Percentiles rank a stretch among this genome's conserved stretches.
Evolutionary conservation across 2,888 invertebrate genomes (phyloP).

Genomic region (Byasa hedistus): DNA sequence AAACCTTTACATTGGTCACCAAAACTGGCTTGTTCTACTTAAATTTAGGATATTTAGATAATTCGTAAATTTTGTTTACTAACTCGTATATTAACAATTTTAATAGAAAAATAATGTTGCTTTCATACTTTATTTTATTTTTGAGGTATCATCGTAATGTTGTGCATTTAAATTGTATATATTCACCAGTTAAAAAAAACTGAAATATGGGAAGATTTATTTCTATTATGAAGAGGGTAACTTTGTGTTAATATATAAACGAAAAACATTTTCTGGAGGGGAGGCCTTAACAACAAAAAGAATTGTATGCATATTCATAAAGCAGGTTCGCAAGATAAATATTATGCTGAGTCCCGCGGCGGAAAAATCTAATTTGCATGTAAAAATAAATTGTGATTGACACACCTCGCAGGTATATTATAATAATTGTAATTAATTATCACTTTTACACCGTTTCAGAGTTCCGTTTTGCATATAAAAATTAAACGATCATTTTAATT

Average conservation of each 20-base stretch:
- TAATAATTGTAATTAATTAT: constrained; percentile 2
- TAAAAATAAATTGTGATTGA: constrained; percentile 17
- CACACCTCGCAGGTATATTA: constrained; percentile 5
- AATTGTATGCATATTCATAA: constrained; percentile 17
- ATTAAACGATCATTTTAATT: not conserved
- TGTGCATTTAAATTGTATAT: too few species aligned
- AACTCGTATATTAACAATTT: too few species aligned
- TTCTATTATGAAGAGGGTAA: too few species aligned
- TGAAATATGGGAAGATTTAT: too few species aligned
- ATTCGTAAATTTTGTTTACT: too few species aligned
- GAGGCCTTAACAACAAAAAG: constrained; percentile 6
- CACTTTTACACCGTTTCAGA: not conserved
- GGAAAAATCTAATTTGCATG: constrained; percentile 12
- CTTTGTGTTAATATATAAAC: not conserved
- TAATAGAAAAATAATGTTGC: too few species aligned
- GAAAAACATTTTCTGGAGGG: not conserved
- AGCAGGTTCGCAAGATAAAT: constrained; percentile 18
- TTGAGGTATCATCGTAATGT: too few species aligned
- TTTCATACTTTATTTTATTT: too few species aligned
- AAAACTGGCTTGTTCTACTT: too few species aligned
- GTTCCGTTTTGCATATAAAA: not conserved
- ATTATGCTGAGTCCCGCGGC: constrained; percentile 1
- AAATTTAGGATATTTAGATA: too few species aligned
- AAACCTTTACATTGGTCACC: too few species aligned
- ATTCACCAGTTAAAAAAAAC: too few species aligned